These are phyloP conservation scores for Lophotriccus pileatus DNA, from an alignment of 2,797 vertebrate species.

Conservation along the genomic window DNA sequence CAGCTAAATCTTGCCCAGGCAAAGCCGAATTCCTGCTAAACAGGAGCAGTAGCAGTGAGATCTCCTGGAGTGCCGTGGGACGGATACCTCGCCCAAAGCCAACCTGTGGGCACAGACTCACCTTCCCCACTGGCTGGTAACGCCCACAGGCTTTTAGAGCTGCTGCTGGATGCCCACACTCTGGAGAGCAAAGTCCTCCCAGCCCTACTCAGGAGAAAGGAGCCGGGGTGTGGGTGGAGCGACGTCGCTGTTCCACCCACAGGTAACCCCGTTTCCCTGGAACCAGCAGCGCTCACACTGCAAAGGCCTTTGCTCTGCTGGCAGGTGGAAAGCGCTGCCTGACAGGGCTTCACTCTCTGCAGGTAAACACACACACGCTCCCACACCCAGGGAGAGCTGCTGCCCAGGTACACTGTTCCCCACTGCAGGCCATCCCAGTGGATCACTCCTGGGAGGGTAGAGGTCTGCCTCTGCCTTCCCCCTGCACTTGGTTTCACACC, in stretches of 20 bases:
- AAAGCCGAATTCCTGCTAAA: background rate
- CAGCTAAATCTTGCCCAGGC: background rate
- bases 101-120: background rate
- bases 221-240: background rate
- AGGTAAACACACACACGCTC: background rate
- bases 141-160: rapidly evolving
- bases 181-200: background rate
- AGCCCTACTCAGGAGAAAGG: background rate
- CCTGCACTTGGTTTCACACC: background rate
- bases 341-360: background rate
- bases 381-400: background rate
- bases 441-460: background rate
- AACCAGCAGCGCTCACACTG: rapidly evolving
- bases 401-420: background rate
- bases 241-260: background rate
- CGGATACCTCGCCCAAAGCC: background rate
- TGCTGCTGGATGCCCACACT: background rate
- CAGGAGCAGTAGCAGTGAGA: background rate
- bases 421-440: background rate
- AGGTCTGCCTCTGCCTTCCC: background rate
- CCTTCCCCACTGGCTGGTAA: background rate
- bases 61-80: rapidly evolving
- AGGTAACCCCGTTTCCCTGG: background rate
- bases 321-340: background rate
- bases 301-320: background rate